phyloP scores from a whole-genome alignment of 2,797 vertebrate species.

The Nasua narica region DNA sequence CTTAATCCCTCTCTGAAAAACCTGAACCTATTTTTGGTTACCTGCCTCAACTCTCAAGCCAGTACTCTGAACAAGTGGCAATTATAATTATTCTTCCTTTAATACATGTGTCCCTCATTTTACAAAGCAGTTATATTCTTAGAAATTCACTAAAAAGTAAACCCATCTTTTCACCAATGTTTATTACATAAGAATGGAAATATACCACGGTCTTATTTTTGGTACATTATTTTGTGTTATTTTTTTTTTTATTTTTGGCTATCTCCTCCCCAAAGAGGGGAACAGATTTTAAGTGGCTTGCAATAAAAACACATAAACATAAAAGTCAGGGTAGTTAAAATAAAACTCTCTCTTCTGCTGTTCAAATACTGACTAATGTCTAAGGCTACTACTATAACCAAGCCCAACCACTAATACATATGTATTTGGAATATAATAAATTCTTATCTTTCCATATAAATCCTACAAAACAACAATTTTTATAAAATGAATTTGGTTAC shows the following conservation, averaged over 20 bases:
- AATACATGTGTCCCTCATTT: not conserved
- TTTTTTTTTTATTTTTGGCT: not conserved
- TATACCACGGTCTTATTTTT: not conserved
- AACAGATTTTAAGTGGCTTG: not conserved
- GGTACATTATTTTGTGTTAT: not conserved
- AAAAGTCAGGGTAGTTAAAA: not conserved
- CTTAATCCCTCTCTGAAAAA: not conserved
- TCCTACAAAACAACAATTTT: not conserved
- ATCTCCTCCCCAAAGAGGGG: not conserved
- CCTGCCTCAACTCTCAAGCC: not conserved
- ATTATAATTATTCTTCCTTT: not conserved
- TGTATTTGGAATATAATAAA: not conserved
- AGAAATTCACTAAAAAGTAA: not conserved
- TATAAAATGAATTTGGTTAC: not conserved
- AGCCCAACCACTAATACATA: not conserved
- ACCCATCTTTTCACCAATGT: not conserved
- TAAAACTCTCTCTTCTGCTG: not conserved
- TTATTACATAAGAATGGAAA: not conserved
- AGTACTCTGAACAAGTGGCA: not conserved
- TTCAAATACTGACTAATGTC: not conserved
- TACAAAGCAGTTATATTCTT: not conserved
- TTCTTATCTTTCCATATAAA: not conserved
- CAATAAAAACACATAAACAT: not conserved
- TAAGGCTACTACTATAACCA: not conserved
- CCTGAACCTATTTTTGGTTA: not conserved